phyloP scores from a whole-genome alignment of 2,113 vertebrate genomes.

The Columba janthina region DNA sequence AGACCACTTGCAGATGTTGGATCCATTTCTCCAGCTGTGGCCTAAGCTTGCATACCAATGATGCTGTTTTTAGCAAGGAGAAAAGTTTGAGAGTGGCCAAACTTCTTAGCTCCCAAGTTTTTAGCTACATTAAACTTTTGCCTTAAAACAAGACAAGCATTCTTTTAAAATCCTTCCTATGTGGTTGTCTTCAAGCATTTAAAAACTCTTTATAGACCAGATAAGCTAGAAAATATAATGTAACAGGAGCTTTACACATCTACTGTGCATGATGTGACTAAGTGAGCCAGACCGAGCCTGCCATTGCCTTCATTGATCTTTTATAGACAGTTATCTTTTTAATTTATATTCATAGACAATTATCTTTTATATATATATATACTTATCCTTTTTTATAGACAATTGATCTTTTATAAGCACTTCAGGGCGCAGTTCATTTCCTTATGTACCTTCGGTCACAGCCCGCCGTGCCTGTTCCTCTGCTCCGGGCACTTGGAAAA shows the following conservation, averaged over 20 bases:
- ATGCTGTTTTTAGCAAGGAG: not conserved
- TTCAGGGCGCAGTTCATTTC: accelerated
- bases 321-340: not conserved
- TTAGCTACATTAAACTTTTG: not conserved
- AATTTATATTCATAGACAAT: too few species aligned
- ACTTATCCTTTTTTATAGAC: too few species aligned
- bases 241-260: not conserved
- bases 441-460: not conserved
- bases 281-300: not conserved
- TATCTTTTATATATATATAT: too few species aligned
- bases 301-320: not conserved
- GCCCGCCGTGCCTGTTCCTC: accelerated
- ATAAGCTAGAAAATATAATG: not conserved
- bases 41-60: not conserved
- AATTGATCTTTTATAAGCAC: not conserved
- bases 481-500: not conserved
- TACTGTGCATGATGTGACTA: accelerated
- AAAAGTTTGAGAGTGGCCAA: not conserved
- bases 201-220: not conserved
- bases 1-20: not conserved
- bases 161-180: not conserved
- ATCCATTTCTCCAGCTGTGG: not conserved
- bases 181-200: not conserved
- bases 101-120: not conserved
- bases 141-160: not conserved